Conservation (phyloP, 2,797 vertebrate genomes). For the Podarcis siculus region DNA sequence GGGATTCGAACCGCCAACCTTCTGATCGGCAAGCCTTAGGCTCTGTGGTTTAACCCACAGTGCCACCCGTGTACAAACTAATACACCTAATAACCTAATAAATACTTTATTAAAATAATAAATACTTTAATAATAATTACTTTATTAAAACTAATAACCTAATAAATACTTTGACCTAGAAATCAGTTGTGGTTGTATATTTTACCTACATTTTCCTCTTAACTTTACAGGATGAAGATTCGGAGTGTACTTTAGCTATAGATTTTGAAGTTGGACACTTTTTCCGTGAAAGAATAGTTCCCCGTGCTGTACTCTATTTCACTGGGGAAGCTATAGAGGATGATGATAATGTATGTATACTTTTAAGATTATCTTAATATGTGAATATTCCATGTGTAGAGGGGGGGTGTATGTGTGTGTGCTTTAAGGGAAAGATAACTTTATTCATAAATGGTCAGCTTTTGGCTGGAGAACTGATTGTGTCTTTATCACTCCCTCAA, state of each 20-base stretch:
- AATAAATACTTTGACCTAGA: neutral
- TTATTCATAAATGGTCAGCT: neutral
- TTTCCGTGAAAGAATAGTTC: conserved; percentile 96
- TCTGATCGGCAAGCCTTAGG: no score
- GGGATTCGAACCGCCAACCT: no score
- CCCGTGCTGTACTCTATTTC: conserved; percentile 96
- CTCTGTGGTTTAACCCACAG: no score
- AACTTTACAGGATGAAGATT: conserved; percentile 90
- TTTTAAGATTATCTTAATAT: conserved; percentile 6
- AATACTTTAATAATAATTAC: no score
- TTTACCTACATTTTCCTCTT: conserved; percentile 1
- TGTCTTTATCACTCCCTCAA: neutral
- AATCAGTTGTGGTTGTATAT: neutral
- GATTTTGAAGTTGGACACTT: conserved; percentile 99
- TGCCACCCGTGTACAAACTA: no score
- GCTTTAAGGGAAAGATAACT: neutral
- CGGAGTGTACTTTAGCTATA: conserved; percentile 90
- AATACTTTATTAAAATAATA: no score
- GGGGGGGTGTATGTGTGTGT: no score
- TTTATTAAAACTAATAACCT: no score
- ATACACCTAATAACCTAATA: no score
- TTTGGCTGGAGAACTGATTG: neutral
- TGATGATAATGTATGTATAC: conserved; percentile 90
- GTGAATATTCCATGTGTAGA: neutral
- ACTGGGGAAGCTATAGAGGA: conserved; percentile 97